Conservation (phyloP, 2,888 invertebrate species). For the Tetragonisca angustula region DNA sequence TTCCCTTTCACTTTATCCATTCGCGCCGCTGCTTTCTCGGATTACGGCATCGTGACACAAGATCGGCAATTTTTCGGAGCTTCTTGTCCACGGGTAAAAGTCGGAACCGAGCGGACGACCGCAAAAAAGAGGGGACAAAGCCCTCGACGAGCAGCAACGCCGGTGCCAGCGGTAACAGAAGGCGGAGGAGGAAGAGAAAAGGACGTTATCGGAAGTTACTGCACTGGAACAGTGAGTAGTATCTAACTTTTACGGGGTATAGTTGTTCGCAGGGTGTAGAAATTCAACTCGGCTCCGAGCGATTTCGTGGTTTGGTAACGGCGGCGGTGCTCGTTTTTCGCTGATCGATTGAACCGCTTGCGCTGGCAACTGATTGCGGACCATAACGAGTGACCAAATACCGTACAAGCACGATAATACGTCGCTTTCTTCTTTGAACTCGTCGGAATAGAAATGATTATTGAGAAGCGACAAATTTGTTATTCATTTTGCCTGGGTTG, state of each 20-base stretch:
- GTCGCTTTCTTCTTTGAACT: too few relatives aligned
- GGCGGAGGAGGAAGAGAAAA: conserved; percentile 16
- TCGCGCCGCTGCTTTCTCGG: conserved; percentile 45
- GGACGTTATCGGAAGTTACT: conserved; percentile 62
- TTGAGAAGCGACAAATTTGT: too few relatives aligned
- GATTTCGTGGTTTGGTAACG: background rate
- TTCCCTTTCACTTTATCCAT: conserved; percentile 54
- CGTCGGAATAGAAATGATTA: too few relatives aligned
- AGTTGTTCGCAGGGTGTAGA: background rate
- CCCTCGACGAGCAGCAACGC: background rate
- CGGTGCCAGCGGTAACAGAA: conserved; percentile 1
- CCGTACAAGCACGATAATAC: too few relatives aligned
- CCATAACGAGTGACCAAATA: too few relatives aligned
- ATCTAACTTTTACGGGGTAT: background rate
- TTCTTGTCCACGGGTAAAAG: conserved; percentile 60
- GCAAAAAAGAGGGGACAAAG: conserved; percentile 43
- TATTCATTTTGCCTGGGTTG: too few relatives aligned
- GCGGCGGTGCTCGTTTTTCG: background rate
- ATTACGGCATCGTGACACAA: conserved; percentile 33
- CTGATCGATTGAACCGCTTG: background rate
- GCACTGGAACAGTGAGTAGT: conserved; percentile 42
- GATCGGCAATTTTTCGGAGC: conserved; percentile 48
- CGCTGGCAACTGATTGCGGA: too few relatives aligned
- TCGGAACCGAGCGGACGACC: conserved; percentile 29
- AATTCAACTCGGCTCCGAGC: background rate